phyloP scores from a whole-genome alignment of 2,888 invertebrate genomes.

The Drosophila robusta region DNA sequence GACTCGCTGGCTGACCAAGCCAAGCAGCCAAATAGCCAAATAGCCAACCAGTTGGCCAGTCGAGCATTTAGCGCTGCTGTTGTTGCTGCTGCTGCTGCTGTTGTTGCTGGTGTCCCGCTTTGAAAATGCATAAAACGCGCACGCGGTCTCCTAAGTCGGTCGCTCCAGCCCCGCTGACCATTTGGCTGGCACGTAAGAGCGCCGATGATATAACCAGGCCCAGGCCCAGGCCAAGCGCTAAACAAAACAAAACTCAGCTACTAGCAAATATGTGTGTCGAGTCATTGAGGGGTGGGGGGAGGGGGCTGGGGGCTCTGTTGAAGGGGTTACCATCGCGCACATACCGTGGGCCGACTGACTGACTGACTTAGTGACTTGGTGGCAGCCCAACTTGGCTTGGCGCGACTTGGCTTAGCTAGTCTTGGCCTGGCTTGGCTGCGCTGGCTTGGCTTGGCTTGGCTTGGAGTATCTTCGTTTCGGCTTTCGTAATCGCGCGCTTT shows the following conservation, averaged over 20 bases:
- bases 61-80: slow-evolving; percentile 65
- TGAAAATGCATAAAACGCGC: slow-evolving; percentile 78
- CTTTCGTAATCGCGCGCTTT: slow-evolving; percentile 68
- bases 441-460: slow-evolving; percentile 43
- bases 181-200: slow-evolving; percentile 78
- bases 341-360: slow-evolving; percentile 66
- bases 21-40: slow-evolving; percentile 46
- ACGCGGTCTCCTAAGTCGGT: slow-evolving; percentile 73
- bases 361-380: slow-evolving; percentile 71
- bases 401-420: slow-evolving; percentile 41
- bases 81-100: slow-evolving; percentile 24
- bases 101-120: slow-evolving; percentile 59
- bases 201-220: slow-evolving; percentile 76
- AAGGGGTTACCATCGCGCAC: slow-evolving; percentile 25
- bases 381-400: slow-evolving; percentile 52
- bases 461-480: slow-evolving; percentile 69
- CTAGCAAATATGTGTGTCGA: slow-evolving; percentile 73
- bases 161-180: slow-evolving; percentile 77
- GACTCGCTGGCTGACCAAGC: slow-evolving; percentile 67
- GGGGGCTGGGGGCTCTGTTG: neutral
- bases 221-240: slow-evolving; percentile 65
- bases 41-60: slow-evolving; percentile 68
- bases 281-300: neutral
- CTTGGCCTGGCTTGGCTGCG: slow-evolving; percentile 38
- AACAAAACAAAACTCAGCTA: slow-evolving; percentile 76